phyloP scores from a whole-genome alignment of 2,113 vertebrate genomes.

The Actenoides lindsayi region DNA sequence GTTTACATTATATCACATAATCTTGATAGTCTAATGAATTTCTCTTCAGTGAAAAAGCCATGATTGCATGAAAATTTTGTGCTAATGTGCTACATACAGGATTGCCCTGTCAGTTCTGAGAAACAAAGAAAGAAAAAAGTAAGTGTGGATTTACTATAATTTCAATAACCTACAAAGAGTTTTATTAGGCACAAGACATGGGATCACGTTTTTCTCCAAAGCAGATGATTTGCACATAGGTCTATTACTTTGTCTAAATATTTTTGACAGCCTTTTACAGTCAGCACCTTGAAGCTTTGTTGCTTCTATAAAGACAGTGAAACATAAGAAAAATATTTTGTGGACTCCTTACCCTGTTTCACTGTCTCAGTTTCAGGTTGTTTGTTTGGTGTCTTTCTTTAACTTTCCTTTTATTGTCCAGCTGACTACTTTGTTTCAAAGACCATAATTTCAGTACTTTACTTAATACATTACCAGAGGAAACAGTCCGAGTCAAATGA shows the following conservation, averaged over 20 bases:
- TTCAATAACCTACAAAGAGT: background rate
- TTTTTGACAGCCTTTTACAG: background rate
- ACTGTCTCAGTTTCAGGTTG: background rate
- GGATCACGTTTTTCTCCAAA: background rate
- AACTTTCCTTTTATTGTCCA: background rate
- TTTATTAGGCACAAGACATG: background rate
- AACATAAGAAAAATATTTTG: background rate
- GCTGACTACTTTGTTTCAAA: background rate
- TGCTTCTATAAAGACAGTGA: background rate
- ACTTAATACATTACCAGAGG: background rate
- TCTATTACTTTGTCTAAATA: background rate
- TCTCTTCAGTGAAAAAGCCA: background rate
- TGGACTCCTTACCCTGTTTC: background rate
- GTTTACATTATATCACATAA: background rate
- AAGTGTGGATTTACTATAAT: background rate
- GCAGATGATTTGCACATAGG: background rate
- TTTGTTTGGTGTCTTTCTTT: background rate
- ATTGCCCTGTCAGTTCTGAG: background rate
- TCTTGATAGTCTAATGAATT: background rate
- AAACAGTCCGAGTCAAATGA: background rate
- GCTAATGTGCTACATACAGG: background rate
- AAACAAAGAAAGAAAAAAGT: background rate
- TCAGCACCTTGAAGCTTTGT: background rate
- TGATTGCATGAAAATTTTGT: background rate
- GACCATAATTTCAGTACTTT: background rate